These are phyloP conservation scores for Eumaeus atala DNA, from an alignment of 1,140 invertebrate genomes.

Conservation along the genomic window DNA sequence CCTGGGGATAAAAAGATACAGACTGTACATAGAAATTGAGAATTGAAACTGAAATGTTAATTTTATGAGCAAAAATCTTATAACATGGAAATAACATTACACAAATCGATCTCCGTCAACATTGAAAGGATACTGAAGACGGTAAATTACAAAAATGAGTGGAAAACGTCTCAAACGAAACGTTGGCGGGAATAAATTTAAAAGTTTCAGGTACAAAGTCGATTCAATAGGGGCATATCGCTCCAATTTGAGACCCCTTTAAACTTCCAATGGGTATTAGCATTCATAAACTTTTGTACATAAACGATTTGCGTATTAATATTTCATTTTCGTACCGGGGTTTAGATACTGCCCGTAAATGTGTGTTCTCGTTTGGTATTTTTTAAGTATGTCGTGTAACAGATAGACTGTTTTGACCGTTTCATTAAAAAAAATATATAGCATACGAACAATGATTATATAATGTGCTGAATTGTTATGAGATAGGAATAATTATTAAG, in stretches of 20 bases:
- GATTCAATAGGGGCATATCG: slow-evolving; percentile 31
- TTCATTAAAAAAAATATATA: no score
- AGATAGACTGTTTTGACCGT: no score
- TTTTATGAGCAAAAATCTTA: slow-evolving; percentile 7
- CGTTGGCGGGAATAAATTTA: slow-evolving; percentile 30
- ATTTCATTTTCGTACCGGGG: neutral
- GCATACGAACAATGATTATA: no score
- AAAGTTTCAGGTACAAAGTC: slow-evolving; percentile 31
- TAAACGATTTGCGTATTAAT: slow-evolving; percentile 11
- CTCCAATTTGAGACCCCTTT: slow-evolving; percentile 28
- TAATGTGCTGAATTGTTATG: no score
- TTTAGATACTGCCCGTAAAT: no score
- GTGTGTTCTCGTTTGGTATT: no score
- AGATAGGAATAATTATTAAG: no score
- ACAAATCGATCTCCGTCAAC: neutral
- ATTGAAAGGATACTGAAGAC: slow-evolving; percentile 9
- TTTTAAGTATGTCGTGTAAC: no score
- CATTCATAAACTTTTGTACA: slow-evolving; percentile 7
- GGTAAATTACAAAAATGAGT: slow-evolving; percentile 30
- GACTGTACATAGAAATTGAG: no score
- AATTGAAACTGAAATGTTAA: no score
- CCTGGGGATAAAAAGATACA: no score
- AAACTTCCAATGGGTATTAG: slow-evolving; percentile 17
- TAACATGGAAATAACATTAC: slow-evolving; percentile 17
- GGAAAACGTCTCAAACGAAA: slow-evolving; percentile 23